phyloP scores from a whole-genome alignment of 2,888 invertebrate genomes.

The Sphecodes monilicornis region DNA sequence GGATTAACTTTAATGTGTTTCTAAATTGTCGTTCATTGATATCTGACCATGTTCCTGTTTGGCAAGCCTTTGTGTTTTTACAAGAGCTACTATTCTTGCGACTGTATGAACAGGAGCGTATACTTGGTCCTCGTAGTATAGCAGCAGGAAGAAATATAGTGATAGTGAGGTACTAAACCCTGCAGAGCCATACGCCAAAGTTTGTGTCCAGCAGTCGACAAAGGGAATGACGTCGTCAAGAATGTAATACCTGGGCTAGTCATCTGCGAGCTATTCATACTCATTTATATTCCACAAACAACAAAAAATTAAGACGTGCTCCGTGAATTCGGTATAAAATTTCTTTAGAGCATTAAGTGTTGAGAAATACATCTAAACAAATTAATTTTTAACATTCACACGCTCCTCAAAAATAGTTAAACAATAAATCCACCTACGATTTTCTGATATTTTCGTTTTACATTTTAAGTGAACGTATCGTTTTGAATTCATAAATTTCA shows the following conservation, averaged over 20 bases:
- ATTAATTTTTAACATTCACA: too few species aligned
- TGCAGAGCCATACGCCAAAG: background rate
- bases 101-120: background rate
- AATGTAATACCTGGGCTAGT: background rate
- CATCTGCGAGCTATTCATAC: background rate
- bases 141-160: background rate
- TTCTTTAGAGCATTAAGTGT: too few species aligned
- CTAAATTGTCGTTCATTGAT: background rate
- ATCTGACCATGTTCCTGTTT: background rate
- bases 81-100: background rate
- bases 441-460: too few species aligned
- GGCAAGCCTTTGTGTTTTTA: background rate
- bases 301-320: background rate
- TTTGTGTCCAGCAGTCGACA: constrained; percentile 4
- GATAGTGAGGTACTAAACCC: background rate
- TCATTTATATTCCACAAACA: background rate
- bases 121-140: background rate
- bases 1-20: background rate
- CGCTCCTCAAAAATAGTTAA: too few species aligned
- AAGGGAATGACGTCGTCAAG: background rate
- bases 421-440: too few species aligned
- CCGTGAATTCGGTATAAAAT: too few species aligned
- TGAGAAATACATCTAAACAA: too few species aligned
- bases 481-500: too few species aligned
- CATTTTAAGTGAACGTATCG: too few species aligned